A percentile compares a stretch with the other conserved stretches of the same genome.
phyloP scores from a whole-genome alignment of 2,113 vertebrate genomes.

The Lanius collurio region DNA sequence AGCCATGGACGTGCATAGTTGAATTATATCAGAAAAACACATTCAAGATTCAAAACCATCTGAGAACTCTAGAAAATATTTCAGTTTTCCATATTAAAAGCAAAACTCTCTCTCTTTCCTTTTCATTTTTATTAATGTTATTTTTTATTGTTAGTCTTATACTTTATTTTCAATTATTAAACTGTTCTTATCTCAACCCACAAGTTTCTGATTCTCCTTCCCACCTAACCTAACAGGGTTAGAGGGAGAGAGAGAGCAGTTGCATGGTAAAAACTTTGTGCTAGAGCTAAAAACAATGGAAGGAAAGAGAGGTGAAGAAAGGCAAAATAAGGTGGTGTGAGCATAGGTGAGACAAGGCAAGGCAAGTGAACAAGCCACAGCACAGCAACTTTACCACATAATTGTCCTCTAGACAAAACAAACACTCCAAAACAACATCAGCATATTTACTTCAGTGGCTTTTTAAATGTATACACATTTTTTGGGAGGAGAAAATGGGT shows the following conservation, averaged over 20 bases:
- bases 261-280: not conserved
- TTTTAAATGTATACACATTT: not conserved
- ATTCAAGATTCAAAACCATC: not conserved
- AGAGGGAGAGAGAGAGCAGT: not conserved
- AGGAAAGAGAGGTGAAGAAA: not conserved
- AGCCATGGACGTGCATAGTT: not conserved
- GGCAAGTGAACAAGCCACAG: not conserved
- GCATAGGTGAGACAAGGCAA: not conserved
- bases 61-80: not conserved
- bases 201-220: not conserved
- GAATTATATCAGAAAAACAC: not conserved
- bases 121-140: not conserved
- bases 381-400: not conserved
- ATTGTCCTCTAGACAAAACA: not conserved
- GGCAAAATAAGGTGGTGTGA: rapidly evolving
- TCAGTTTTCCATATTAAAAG: not conserved
- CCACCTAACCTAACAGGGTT: not conserved
- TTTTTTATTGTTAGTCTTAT: not conserved
- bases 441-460: not conserved
- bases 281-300: not conserved
- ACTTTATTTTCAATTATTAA: not conserved
- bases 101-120: not conserved
- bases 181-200: not conserved
- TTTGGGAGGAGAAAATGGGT: not conserved
- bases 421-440: not conserved